Percentiles rank a stretch among this genome's conserved stretches.
These are phyloP conservation scores for Trachelus tabidus DNA, from an alignment of 2,888 invertebrate genomes.

Conservation along the genomic window DNA sequence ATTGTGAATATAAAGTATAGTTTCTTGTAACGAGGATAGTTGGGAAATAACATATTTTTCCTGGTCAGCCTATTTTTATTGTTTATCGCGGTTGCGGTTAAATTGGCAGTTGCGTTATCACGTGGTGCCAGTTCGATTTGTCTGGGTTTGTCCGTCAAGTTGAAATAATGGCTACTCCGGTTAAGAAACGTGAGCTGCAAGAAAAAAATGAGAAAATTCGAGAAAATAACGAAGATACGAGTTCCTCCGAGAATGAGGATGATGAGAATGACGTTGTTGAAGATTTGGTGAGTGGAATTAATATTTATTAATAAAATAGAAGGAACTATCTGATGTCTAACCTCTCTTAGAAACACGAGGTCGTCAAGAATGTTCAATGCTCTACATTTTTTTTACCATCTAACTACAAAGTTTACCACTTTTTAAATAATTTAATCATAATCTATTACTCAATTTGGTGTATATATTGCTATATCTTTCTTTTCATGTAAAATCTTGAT, in stretches of 20 bases:
- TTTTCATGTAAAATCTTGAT: neutral
- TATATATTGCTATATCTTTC: neutral
- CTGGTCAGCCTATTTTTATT: neutral
- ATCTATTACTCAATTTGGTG: neutral
- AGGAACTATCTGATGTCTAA: neutral
- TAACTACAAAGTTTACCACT: neutral
- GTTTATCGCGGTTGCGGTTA: neutral
- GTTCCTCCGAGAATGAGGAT: slow-evolving; percentile 46
- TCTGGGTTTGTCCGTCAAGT: neutral
- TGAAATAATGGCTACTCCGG: slow-evolving; percentile 58
- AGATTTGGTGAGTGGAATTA: slow-evolving; percentile 39
- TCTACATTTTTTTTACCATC: neutral
- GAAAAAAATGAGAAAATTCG: slow-evolving; percentile 32
- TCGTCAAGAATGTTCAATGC: neutral
- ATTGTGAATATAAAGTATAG: neutral
- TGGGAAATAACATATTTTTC: neutral
- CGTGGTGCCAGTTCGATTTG: slow-evolving; percentile 18
- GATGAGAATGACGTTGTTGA: slow-evolving; percentile 41
- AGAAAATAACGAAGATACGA: slow-evolving; percentile 42
- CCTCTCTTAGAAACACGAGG: neutral
- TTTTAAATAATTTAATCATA: neutral
- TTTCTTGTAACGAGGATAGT: neutral
- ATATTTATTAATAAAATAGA: neutral
- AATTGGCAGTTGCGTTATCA: neutral
- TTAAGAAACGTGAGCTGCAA: slow-evolving; percentile 56